These are phyloP conservation scores for Manis javanica DNA, from an alignment of 2,797 vertebrate species.

Conservation along the genomic window DNA sequence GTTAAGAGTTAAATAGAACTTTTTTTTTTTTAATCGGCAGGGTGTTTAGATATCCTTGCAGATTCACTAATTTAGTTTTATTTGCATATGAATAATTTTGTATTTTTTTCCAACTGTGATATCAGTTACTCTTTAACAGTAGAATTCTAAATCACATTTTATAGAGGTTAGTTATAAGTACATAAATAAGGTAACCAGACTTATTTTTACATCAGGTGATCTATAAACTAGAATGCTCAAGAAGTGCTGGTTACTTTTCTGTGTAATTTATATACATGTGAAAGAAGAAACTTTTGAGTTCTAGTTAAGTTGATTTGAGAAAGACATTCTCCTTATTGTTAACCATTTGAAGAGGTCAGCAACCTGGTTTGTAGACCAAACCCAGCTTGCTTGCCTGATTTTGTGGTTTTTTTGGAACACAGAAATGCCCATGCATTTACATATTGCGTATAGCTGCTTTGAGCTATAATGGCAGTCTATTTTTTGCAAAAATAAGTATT, in stretches of 20 bases:
- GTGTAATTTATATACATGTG: background rate
- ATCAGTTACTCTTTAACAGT: background rate
- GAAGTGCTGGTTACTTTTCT: conserved; percentile 19
- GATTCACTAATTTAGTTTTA: conserved; percentile 40
- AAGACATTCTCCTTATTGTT: background rate
- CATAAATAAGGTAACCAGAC: background rate
- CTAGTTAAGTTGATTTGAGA: conserved; percentile 35
- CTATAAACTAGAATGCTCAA: background rate
- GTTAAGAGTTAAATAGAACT: background rate
- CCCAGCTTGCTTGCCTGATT: background rate
- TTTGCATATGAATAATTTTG: background rate
- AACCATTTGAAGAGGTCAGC: background rate
- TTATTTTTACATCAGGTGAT: background rate
- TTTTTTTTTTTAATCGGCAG: background rate
- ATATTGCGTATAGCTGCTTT: background rate
- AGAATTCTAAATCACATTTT: conserved; percentile 4
- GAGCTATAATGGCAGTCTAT: background rate
- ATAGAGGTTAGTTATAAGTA: background rate
- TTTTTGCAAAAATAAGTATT: background rate
- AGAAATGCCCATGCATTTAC: background rate
- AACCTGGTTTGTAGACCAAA: background rate
- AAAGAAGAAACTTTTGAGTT: conserved; percentile 9
- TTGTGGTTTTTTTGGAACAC: conserved; percentile 39
- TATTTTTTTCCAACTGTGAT: background rate
- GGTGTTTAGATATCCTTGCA: background rate